Percentiles rank a stretch among this genome's conserved stretches.
Evolutionary conservation across 2,888 invertebrate genomes (phyloP).

Genomic region (Altica lythri): DNA sequence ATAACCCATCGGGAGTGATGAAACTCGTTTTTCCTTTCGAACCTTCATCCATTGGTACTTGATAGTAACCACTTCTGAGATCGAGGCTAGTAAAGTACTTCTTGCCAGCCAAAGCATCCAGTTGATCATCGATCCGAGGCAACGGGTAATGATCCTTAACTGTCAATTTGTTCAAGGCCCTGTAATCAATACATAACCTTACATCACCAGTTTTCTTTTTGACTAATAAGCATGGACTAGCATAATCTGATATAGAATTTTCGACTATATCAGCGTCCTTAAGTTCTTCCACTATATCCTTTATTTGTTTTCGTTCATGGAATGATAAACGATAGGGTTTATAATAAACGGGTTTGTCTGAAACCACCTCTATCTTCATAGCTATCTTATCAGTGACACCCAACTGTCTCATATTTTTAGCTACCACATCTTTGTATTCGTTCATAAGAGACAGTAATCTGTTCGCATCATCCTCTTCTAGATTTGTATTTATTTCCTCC

Average conservation of each 20-base stretch:
- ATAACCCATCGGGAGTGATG: constrained; percentile 45
- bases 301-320: constrained; percentile 25
- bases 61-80: constrained; percentile 41
- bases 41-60: constrained; percentile 42
- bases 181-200: constrained; percentile 30
- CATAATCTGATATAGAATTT: constrained; percentile 27
- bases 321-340: constrained; percentile 28
- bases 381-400: constrained; percentile 20
- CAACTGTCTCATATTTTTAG: constrained; percentile 24
- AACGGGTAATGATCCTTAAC: constrained; percentile 28
- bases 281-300: constrained; percentile 27
- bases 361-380: constrained; percentile 22
- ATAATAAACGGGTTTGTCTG: constrained; percentile 23
- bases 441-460: constrained; percentile 16
- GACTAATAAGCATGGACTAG: constrained; percentile 29
- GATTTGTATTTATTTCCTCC: neutral
- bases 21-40: constrained; percentile 46
- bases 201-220: constrained; percentile 27
- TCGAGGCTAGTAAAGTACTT: constrained; percentile 40
- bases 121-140: constrained; percentile 28
- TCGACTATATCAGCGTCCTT: constrained; percentile 24
- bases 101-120: constrained; percentile 30
- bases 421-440: constrained; percentile 23
- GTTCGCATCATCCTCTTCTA: constrained; percentile 1
- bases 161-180: constrained; percentile 20